phyloP scores from a whole-genome alignment of 2,888 invertebrate genomes.

The Drosophila nigricruria region DNA sequence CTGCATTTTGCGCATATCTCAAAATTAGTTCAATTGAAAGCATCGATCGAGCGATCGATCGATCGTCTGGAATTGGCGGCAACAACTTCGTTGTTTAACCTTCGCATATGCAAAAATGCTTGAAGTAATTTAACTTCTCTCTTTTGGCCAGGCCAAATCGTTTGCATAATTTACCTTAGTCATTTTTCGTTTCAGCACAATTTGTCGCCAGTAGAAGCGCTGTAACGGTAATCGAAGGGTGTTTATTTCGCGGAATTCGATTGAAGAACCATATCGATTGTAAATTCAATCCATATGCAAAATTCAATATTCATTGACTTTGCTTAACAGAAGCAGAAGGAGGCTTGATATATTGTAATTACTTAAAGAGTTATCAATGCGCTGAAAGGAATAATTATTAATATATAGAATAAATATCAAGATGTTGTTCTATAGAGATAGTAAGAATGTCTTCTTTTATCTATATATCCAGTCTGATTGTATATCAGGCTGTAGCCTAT shows the following conservation, averaged over 20 bases:
- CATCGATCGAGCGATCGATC: constrained; percentile 61
- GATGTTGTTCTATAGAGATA: no score
- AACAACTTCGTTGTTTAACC: constrained; percentile 19
- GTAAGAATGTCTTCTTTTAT: no score
- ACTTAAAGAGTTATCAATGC: no score
- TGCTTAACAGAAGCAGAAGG: not conserved
- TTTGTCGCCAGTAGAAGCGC: constrained; percentile 25
- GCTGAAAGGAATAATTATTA: no score
- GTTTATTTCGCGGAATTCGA: not conserved
- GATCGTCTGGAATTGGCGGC: constrained; percentile 69
- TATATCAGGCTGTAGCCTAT: no score
- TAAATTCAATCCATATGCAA: not conserved
- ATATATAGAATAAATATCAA: no score
- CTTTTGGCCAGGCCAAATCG: constrained; percentile 42
- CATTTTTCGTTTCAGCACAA: constrained; percentile 6
- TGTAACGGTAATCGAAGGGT: constrained; percentile 38
- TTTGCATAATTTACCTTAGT: constrained; percentile 54
- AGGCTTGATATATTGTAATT: no score
- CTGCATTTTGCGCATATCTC: constrained; percentile 68
- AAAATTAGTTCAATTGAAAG: constrained; percentile 73
- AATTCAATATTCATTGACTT: not conserved
- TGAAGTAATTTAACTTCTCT: constrained; percentile 56
- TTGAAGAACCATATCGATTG: no score
- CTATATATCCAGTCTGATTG: no score
- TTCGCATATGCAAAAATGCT: constrained; percentile 61